Conservation (phyloP, 2,797 vertebrate species). For the Channallabes apus region DNA sequence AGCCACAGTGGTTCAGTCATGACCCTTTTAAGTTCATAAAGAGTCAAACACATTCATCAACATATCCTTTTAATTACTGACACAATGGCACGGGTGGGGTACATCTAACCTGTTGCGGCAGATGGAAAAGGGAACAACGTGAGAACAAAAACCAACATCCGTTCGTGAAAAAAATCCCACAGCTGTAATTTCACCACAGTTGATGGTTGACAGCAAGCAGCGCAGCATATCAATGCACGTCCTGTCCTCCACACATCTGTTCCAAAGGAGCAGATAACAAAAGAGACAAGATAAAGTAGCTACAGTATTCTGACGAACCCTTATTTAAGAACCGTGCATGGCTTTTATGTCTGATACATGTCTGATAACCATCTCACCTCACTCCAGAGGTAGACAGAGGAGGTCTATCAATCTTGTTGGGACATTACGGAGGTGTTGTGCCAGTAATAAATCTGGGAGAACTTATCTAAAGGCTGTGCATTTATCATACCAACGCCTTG, state of each 20-base stretch:
- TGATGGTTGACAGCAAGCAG: slow-evolving; percentile 30
- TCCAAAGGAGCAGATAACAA: slow-evolving; percentile 36
- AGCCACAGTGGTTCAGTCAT: neutral
- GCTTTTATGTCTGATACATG: slow-evolving; percentile 8
- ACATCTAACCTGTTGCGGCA: slow-evolving; percentile 23
- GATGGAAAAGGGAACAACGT: slow-evolving; percentile 26
- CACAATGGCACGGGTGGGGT: slow-evolving; percentile 33
- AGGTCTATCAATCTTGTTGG: neutral
- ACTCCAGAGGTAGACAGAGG: slow-evolving; percentile 8
- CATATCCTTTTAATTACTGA: slow-evolving; percentile 38
- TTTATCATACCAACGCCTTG: slow-evolving; percentile 3
- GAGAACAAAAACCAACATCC: slow-evolving; percentile 8
- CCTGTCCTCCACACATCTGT: slow-evolving; percentile 32
- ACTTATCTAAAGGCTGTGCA: slow-evolving; percentile 27
- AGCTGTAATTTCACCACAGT: slow-evolving; percentile 28
- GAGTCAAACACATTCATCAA: slow-evolving; percentile 33
- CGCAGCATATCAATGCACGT: slow-evolving; percentile 23
- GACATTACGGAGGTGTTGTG: slow-evolving; percentile 11
- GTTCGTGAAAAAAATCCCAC: slow-evolving; percentile 11
- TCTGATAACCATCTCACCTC: slow-evolving; percentile 35
- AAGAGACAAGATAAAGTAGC: slow-evolving; percentile 26
- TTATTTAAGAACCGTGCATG: slow-evolving; percentile 4
- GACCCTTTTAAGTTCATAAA: slow-evolving; percentile 32
- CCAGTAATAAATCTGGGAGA: slow-evolving; percentile 11
- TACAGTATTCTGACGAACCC: neutral